A percentile compares a stretch with the other conserved stretches of the same genome.
These are phyloP conservation scores for Panagrolaimus sp. DNA, from an alignment of 1,140 invertebrate genomes.

Conservation along the genomic window DNA sequence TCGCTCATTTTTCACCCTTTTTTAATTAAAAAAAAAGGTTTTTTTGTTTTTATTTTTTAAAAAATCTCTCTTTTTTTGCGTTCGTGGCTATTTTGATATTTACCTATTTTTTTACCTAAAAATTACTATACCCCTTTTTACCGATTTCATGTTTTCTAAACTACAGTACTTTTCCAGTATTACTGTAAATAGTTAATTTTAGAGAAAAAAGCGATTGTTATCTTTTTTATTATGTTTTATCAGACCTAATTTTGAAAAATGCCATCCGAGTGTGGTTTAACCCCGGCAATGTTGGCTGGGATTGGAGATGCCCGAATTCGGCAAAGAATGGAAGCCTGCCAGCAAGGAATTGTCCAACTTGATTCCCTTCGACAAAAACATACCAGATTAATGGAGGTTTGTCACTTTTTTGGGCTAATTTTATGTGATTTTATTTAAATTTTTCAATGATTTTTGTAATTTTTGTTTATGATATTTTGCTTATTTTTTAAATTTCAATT, in stretches of 20 bases:
- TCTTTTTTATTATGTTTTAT: background rate
- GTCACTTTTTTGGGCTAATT: background rate
- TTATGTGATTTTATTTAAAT: background rate
- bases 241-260: background rate
- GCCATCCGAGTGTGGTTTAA: conserved; percentile 2
- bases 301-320: conserved; percentile 13
- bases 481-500: background rate
- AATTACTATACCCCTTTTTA: background rate
- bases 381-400: conserved; percentile 7
- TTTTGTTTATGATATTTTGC: background rate
- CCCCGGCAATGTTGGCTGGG: background rate
- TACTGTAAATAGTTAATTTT: background rate
- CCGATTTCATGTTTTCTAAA: background rate
- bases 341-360: conserved; percentile 7
- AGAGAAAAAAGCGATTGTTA: background rate
- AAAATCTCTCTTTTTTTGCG: background rate
- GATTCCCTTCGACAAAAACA: conserved; percentile 11
- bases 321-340: conserved; percentile 10
- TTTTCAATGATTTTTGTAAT: background rate
- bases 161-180: background rate
- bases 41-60: conserved; percentile 19
- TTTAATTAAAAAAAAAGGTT: conserved; percentile 21
- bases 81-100: background rate
- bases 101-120: background rate
- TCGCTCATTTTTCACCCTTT: background rate